These are phyloP conservation scores for Drosophila yakuba DNA, from an alignment of 1,140 invertebrate species.

Conservation along the genomic window DNA sequence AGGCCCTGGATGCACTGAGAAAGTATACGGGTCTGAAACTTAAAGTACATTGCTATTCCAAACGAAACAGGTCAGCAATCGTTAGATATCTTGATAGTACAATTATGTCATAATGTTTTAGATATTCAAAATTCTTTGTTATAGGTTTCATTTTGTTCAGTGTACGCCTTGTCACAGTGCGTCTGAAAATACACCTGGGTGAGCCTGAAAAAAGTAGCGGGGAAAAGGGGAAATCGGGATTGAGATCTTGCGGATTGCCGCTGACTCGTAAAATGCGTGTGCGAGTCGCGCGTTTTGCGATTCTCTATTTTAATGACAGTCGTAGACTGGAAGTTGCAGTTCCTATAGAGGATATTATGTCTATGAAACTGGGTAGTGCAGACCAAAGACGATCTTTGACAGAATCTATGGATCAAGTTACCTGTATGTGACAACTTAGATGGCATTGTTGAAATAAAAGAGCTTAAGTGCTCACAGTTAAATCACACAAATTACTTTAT, in stretches of 20 bases:
- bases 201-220: slow-evolving; percentile 6
- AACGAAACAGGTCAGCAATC: too few species aligned
- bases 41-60: too few species aligned
- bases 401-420: not conserved
- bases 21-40: not conserved
- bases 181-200: slow-evolving; percentile 44
- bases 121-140: too few species aligned
- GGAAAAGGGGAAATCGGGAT: not conserved
- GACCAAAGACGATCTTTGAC: not conserved
- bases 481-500: not conserved
- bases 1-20: slow-evolving; percentile 16
- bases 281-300: slow-evolving; percentile 67
- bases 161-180: slow-evolving; percentile 57
- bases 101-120: too few species aligned
- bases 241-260: slow-evolving; percentile 44
- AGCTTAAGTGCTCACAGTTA: too few species aligned
- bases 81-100: too few species aligned
- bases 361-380: slow-evolving; percentile 3
- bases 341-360: slow-evolving; percentile 17
- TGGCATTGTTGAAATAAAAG: not conserved
- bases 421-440: not conserved
- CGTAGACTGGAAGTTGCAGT: slow-evolving; percentile 38
- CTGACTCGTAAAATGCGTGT: slow-evolving; percentile 83
- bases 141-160: not conserved
- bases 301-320: slow-evolving; percentile 80